Evolutionary conservation across 2,797 vertebrate genomes (phyloP), one percentile per base, ranked within the genome.

Genomic region (Labroides dimidiatus): DNA sequence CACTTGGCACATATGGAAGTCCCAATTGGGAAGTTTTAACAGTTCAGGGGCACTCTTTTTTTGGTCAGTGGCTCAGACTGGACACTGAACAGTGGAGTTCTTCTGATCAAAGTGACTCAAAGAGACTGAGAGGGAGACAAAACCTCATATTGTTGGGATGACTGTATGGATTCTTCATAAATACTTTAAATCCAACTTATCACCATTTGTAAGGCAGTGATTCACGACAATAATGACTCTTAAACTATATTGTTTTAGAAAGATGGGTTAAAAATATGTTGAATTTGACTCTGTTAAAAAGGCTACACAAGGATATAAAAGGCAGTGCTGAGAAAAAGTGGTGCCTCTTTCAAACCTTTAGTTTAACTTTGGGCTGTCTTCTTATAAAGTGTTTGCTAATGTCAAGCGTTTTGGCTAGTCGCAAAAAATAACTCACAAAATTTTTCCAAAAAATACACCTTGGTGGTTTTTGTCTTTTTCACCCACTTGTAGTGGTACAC

Each of bases 1-100:
- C 69, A 41, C 80, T 86, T 67, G 54, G 39, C 75, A 64, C 42
- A 57, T 84, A 76, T 53, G 76, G 57, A 82, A 84, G 76, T 85
- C 82, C 83, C 76, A 70, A 82, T 68, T 64, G 60, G 52, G 58
- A 33, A 9, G 7, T 59, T 75, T 68, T 60, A 59, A 66, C 66
- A 74, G 62, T 64, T 69, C 49, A 56, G 45, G 45, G 77, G 68
- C 52, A 33, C 30, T 37, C 44, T 64, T 45, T 50, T 45, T 33
- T 81, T 84, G 69, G 52, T 80, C 79, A 81, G 69, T 66, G 30
- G 66, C 70, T 80, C 54, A 19, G 12, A 27, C 47, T 76, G 52
- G 48, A 50, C 17, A 20, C 13, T 71, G 30, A 56, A 64, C 37
- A 33, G 15, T 53, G 39, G 50, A 56, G 51, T 36, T 64, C 69